Conservation (phyloP, 2,888 invertebrate genomes). For the Cephonodes hylas region DNA sequence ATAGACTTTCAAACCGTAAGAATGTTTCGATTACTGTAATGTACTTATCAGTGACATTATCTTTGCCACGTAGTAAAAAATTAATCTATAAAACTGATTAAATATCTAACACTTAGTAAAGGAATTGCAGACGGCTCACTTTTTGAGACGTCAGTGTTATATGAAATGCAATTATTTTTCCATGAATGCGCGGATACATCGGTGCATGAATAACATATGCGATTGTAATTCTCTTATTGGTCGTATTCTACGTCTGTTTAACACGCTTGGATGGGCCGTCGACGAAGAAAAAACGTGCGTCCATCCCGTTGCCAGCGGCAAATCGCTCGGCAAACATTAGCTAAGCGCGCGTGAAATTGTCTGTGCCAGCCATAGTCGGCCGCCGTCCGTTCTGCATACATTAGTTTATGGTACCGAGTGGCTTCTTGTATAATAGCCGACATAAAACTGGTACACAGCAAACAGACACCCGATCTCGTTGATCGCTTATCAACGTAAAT, state of each 20-base stretch:
- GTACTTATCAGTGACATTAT: no score
- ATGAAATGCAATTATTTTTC: neutral
- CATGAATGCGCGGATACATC: conserved; percentile 18
- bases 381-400: conserved; percentile 53
- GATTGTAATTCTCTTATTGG: conserved; percentile 15
- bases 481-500: conserved; percentile 25
- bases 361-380: conserved; percentile 45
- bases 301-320: conserved; percentile 54
- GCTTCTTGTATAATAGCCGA: conserved; percentile 39
- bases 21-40: no score
- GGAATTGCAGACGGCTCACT: neutral
- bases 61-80: no score
- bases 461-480: conserved; percentile 30
- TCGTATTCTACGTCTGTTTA: conserved; percentile 31
- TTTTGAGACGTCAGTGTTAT: neutral
- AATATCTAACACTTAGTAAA: neutral
- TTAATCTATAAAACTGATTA: no score
- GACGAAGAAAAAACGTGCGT: conserved; percentile 42
- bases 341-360: conserved; percentile 73
- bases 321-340: conserved; percentile 73
- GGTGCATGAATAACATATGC: conserved; percentile 24
- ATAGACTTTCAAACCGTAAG: no score
- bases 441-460: conserved; percentile 30
- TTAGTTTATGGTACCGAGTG: conserved; percentile 45
- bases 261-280: conserved; percentile 38